Evolutionary conservation across 2,888 invertebrate genomes (phyloP), one percentile per base, ranked within the genome.

Genomic region (Labia minor): DNA sequence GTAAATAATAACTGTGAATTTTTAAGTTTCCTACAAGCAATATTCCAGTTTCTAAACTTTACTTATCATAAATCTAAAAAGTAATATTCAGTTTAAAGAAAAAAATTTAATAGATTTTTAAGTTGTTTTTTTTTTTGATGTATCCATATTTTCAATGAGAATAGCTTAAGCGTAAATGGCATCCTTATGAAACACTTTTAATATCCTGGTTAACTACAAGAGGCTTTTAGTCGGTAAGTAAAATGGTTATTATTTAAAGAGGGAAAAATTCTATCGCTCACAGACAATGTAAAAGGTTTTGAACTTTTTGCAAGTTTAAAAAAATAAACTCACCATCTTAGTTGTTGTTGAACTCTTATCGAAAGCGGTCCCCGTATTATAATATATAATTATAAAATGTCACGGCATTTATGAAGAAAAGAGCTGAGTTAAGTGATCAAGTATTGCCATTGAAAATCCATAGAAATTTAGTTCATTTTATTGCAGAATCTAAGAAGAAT

Each of bases 201-300:
- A n/a, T 49, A 49, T 16, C 16, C 49, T 49, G 49, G 3, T 49
- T 49, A 49, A 49, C 49, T 49, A 49, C 49, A 49, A 49, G 49
- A 49, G 49, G 49, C 49, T 49, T 49, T 49, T 49, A 49, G 49
- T 49, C 49, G 49, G 49, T 16, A 49, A 49, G n/a, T 49, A 49
- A 49, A 49, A 49, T 16, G 49, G 49, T 49, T 49, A 49, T 49
- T 49, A 49, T 49, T 49, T 49, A 49, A 49, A 4, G 49, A 49
- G 49, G 14, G 49, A 49, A 49, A 49, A 49, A 49, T 49, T 49
- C 49, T 49, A 49, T 16, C 49, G 49, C 16, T 49, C 49, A 49
- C 14, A 49, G 14, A 49, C 14, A 11, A 3, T 49, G 49, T 49
- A 49, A 49, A 49, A 49, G 49, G 49, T 49, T 49, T 49, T 14